Conservation (phyloP, 23 tunicate species). For the Diplosoma virens region DNA sequence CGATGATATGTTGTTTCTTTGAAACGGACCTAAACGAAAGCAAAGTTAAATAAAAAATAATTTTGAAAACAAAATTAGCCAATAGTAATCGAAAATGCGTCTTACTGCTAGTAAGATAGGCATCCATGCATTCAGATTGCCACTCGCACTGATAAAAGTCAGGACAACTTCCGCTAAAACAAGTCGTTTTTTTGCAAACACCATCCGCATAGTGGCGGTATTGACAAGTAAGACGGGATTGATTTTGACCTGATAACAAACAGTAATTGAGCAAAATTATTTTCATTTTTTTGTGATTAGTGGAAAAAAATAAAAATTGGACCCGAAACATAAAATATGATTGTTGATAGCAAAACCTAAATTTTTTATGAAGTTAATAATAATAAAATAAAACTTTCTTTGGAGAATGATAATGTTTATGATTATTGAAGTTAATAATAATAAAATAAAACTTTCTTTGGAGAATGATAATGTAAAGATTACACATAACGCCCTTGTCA, state of each 20-base stretch:
- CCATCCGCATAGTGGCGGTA: slow-evolving; percentile 34
- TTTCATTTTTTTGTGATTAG: too few species aligned
- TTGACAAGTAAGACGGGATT: slow-evolving; percentile 9
- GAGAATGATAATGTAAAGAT: neutral
- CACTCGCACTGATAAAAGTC: slow-evolving; percentile 4
- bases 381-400: too few species aligned
- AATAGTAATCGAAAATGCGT: neutral
- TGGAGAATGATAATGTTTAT: too few species aligned
- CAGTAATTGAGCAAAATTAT: neutral
- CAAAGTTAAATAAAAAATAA: neutral
- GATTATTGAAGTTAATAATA: neutral
- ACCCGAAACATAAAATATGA: too few species aligned
- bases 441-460: neutral
- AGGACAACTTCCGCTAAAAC: neutral
- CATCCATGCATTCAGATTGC: slow-evolving; percentile 2
- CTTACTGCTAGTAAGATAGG: neutral
- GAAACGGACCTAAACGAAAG: neutral
- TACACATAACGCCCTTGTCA: too few species aligned
- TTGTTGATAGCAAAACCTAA: too few species aligned
- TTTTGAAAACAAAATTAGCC: neutral
- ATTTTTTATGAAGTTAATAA: too few species aligned
- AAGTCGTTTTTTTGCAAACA: slow-evolving; percentile 14
- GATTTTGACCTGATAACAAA: slow-evolving; percentile 16
- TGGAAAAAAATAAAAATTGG: too few species aligned
- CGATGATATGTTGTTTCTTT: neutral